A percentile compares a stretch with the other conserved stretches of the same genome.
Conservation (phyloP, 2,113 vertebrate species). For the Rutilus rutilus region DNA sequence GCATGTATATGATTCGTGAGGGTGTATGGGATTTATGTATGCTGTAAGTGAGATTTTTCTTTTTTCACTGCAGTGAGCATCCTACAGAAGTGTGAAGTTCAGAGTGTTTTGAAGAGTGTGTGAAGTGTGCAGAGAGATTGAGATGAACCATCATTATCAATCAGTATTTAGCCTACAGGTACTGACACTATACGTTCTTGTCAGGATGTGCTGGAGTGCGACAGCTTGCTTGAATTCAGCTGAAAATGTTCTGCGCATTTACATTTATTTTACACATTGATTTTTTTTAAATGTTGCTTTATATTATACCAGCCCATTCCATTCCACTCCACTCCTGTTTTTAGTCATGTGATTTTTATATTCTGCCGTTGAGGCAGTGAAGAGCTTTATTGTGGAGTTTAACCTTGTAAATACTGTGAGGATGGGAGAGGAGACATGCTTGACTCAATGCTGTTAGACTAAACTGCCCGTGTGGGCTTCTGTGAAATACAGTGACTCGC, state of each 20-base stretch:
- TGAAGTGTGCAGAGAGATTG: neutral
- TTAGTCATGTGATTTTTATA: constrained; percentile 52
- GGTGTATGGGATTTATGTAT: neutral
- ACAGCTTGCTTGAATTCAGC: neutral
- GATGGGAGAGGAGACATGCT: constrained; percentile 22
- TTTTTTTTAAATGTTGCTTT: constrained; percentile 44
- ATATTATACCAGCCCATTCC: constrained; percentile 28
- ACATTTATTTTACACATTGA: constrained; percentile 38
- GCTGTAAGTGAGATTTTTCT: constrained; percentile 7
- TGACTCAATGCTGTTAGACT: constrained; percentile 36
- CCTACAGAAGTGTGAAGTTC: neutral
- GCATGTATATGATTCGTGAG: constrained; percentile 20
- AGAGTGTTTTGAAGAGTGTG: constrained; percentile 23
- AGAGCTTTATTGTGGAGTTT: constrained; percentile 53
- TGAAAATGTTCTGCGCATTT: constrained; percentile 34
- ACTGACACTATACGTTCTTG: neutral
- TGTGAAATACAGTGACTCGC: constrained; percentile 43
- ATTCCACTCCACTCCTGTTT: constrained; percentile 24
- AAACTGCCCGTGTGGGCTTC: constrained; percentile 44
- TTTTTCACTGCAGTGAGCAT: neutral
- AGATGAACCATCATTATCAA: constrained; percentile 4
- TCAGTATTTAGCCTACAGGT: neutral
- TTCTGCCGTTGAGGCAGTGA: constrained; percentile 52
- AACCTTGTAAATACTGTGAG: constrained; percentile 56
- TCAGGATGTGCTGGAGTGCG: constrained; percentile 9